Evolutionary conservation across 2,888 invertebrate species (phyloP).

Genomic region (Theristus sp.): DNA sequence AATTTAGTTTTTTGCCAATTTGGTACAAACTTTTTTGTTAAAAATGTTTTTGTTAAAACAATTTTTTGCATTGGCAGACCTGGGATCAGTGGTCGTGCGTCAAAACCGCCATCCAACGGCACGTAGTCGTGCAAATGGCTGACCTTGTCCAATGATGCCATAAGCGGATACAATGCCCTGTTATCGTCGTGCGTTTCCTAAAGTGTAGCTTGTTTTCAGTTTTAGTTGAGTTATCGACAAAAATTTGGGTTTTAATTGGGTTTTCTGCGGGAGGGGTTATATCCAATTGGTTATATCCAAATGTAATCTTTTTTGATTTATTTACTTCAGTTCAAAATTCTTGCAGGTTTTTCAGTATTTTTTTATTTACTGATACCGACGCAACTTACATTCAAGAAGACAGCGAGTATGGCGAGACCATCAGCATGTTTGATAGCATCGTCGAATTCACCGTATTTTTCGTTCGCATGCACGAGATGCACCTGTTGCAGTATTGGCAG

Average conservation of each 20-base stretch:
- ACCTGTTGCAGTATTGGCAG: too few relatives aligned
- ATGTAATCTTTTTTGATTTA: too few relatives aligned
- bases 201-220: not conserved
- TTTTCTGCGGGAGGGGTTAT: too few relatives aligned
- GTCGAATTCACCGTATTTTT: conserved; percentile 23
- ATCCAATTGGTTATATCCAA: too few relatives aligned
- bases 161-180: conserved; percentile 15
- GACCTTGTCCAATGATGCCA: conserved; percentile 17
- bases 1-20: too few relatives aligned
- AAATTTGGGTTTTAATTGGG: not conserved
- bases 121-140: conserved; percentile 19
- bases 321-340: not conserved
- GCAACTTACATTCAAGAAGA: conserved; percentile 22
- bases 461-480: conserved; percentile 24
- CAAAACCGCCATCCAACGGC: not conserved
- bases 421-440: conserved; percentile 24
- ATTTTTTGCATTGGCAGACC: not conserved
- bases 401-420: conserved; percentile 22
- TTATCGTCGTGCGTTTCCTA: conserved; percentile 27
- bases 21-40: too few relatives aligned
- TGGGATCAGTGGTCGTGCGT: not conserved
- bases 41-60: not conserved
- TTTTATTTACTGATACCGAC: not conserved
- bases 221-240: not conserved
- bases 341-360: not conserved